Conservation (phyloP, 2,888 invertebrate genomes). For the Tetheella fluctuosa region DNA sequence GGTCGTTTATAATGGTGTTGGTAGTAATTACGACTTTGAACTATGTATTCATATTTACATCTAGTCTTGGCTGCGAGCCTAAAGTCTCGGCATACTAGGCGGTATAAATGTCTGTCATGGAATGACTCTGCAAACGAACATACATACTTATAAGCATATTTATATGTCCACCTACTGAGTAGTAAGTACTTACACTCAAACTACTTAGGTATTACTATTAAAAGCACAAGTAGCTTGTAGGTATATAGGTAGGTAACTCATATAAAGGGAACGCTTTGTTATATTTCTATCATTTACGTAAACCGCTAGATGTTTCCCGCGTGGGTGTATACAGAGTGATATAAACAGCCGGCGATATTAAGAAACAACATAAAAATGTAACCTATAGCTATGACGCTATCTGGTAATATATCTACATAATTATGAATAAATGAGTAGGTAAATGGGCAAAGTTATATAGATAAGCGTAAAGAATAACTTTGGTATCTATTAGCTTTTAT, state of each 20-base stretch:
- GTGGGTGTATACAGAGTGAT: slow-evolving; percentile 44
- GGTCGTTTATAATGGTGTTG: background rate
- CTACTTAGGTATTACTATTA: background rate
- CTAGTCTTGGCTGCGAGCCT: slow-evolving; percentile 49
- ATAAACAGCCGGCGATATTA: slow-evolving; percentile 35
- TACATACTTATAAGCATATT: background rate
- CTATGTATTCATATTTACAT: slow-evolving; percentile 37
- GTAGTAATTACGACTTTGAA: slow-evolving; percentile 30
- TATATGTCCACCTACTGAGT: background rate
- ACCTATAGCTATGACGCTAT: background rate
- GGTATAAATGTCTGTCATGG: slow-evolving; percentile 21
- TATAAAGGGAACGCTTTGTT: slow-evolving; percentile 16
- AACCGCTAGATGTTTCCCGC: slow-evolving; percentile 31
- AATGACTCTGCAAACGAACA: slow-evolving; percentile 18
- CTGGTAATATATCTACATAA: background rate
- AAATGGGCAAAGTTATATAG: background rate
- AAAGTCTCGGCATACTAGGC: slow-evolving; percentile 44
- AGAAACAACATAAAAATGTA: background rate
- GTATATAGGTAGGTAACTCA: background rate
- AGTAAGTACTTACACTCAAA: background rate
- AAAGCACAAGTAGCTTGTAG: too few relatives aligned
- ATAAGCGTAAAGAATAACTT: background rate
- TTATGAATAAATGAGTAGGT: background rate
- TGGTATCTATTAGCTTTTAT: background rate
- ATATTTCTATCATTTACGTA: slow-evolving; percentile 40